Conservation (phyloP, 2,888 invertebrate species). For the Dendrolimus houi region DNA sequence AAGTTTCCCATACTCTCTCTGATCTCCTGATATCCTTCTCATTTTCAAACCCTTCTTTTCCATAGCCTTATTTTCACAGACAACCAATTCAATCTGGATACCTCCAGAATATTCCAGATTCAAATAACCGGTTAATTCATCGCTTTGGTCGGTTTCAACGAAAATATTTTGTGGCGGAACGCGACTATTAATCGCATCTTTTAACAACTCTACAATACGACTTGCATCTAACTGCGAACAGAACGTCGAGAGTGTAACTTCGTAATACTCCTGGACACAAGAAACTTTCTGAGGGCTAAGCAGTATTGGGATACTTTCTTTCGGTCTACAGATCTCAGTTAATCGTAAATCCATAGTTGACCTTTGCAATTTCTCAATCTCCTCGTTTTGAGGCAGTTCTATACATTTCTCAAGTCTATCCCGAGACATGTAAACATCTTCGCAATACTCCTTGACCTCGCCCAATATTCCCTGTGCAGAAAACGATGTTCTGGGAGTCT, state of each 20-base stretch:
- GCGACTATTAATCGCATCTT: slow-evolving; percentile 85
- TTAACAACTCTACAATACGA: slow-evolving; percentile 87
- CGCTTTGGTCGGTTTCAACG: slow-evolving; percentile 60
- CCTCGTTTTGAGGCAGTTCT: slow-evolving; percentile 38
- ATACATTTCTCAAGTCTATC: slow-evolving; percentile 53
- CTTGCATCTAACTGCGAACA: slow-evolving; percentile 88
- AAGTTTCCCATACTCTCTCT: slow-evolving; percentile 89
- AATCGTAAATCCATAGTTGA: slow-evolving; percentile 63
- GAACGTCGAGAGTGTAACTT: slow-evolving; percentile 86
- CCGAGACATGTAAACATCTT: slow-evolving; percentile 57
- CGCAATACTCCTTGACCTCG: slow-evolving; percentile 60
- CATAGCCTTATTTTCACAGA: slow-evolving; percentile 83
- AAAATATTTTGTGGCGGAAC: slow-evolving; percentile 80
- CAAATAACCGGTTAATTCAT: slow-evolving; percentile 68
- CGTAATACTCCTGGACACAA: slow-evolving; percentile 73
- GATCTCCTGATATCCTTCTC: slow-evolving; percentile 91
- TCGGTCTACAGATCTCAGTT: slow-evolving; percentile 53
- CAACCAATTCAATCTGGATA: slow-evolving; percentile 89
- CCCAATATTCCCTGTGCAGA: slow-evolving; percentile 63
- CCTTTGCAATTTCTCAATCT: slow-evolving; percentile 57
- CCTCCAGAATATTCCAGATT: slow-evolving; percentile 88
- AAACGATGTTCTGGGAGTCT: slow-evolving; percentile 63
- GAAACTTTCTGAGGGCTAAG: slow-evolving; percentile 59
- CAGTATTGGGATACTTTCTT: slow-evolving; percentile 52
- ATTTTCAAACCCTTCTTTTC: slow-evolving; percentile 89